phyloP scores from a whole-genome alignment of 2,797 vertebrate species.

The Cryptoblepharus egeriae region DNA sequence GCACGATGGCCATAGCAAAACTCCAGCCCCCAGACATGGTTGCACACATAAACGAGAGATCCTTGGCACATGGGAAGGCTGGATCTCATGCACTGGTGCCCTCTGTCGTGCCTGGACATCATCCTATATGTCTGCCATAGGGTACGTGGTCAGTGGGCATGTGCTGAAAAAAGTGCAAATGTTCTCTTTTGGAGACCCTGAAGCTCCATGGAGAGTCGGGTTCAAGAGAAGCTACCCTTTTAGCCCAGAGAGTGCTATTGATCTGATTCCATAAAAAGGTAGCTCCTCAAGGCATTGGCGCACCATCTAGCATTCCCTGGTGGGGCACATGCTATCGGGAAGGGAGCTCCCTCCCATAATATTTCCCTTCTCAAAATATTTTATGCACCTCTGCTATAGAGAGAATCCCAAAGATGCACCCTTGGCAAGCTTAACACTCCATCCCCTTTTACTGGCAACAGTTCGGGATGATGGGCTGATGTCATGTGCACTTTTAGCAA shows the following conservation, averaged over 20 bases:
- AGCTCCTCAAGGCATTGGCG: no score
- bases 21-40: neutral
- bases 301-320: no score
- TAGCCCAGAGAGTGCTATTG: no score
- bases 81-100: neutral
- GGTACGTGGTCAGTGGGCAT: neutral
- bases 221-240: neutral
- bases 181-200: neutral
- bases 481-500: neutral
- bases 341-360: neutral
- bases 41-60: neutral
- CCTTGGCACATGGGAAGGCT: no score
- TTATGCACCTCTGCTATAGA: neutral
- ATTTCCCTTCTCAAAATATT: neutral
- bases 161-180: neutral
- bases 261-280: no score
- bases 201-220: no score
- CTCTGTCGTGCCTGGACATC: no score
- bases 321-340: neutral
- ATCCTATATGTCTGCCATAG: neutral
- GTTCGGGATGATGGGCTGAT: no score
- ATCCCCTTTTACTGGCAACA: neutral
- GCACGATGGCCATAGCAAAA: neutral
- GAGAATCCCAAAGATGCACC: neutral
- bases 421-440: neutral